Base-by-base conservation (phyloP, 2,797 vertebrate species). In the Chelonia mydas region DNA sequence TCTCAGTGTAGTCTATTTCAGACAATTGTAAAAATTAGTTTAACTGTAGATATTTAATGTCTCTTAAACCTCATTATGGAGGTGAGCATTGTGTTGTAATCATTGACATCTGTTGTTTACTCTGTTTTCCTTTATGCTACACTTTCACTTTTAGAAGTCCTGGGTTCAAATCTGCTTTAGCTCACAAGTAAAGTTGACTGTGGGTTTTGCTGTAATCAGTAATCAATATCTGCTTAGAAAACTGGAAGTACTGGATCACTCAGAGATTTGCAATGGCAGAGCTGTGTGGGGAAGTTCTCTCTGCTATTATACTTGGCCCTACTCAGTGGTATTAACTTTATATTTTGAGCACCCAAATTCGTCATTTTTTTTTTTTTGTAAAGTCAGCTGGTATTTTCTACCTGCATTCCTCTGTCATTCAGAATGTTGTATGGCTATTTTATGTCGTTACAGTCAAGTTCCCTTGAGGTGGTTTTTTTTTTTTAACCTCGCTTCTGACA, bases 211-310 rank as follows among this genome's bases (percentile, higher is more conserved):
- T 83, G 13, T 77, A 87, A 49, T 6, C 82, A 89, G 37, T 15
- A 94, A 28, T 55, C 57, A 83, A 92, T 54, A 47, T 92, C 81
- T 53, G 47, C 0, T 93, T 88, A 85, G 81, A 57, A 54, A 96
- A 93, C 94, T 28, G 3, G 21, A 4, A 51, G n/a, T 51, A 87
- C 90, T 5, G 81, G 91, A 94, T 89, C 80, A 96, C 92, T 37
- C 6, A 84, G 41, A 91, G 55, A 90, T 97, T 94, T 94, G 41
- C 53, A 11, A 33, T 94, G 83, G 83, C 25, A 80, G 41, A 95
- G 28, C 54, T 74, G 45, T 78, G 37, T 55, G 72, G 90, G 47
- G 65, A 90, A 88, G 6, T 49, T 84, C 53, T 4, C 8, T 90
- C 88, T 85, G 84, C 72, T 93, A 72, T 76, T 90, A 61, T 49